Base-by-base conservation (phyloP, 2,888 invertebrate species). In the Cynaeus angustus region DNA sequence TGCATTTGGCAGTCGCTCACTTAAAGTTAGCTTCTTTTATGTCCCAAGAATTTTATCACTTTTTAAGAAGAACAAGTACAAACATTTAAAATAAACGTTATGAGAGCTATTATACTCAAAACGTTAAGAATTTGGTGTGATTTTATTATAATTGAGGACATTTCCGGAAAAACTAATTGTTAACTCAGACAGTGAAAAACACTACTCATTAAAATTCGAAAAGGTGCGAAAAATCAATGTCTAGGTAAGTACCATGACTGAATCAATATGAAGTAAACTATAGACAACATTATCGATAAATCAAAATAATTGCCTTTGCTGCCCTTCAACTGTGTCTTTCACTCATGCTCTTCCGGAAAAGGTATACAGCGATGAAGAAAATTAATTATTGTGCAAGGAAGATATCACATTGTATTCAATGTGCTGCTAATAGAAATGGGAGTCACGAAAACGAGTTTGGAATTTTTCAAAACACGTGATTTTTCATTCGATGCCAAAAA, bases 251-350 rank as follows among this genome's bases (percentile, higher is more conserved):
- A 33, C 33, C n/a, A n/a, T 7, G 2, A 33, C 6, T 10, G 26
- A 58, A 38, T 58, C 56, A 26, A 58, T 43, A 58, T 43, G 43
- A 7, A 21, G 12, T 14, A 45, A 43, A 43, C 45, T 43, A 45
- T 21, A 41, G 55, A 56, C 38, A 33, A 38, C 33, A 50, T 30
- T 33, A 33, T 41, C 56, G 41, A 56, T 56, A 61, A 61, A 50
- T 48, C 38, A 61, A 46, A 61, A 61, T 52, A 62, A 50, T 50
- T 38, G 50, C 37, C 41, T 12, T 14, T 38, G 52, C 10, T 52
- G 64, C 53, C 64, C 64, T 64, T 64, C 53, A 64, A 59, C 41
- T 26, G 16, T 43, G 64, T 64, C 64, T 64, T 64, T 64, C 64
- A 53, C 64, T 62, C 26, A 16, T 59, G 30, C 6, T 61, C 28